Evolutionary conservation across 2,888 invertebrate genomes (phyloP).

Genomic region (Agrochola lychnidis): DNA sequence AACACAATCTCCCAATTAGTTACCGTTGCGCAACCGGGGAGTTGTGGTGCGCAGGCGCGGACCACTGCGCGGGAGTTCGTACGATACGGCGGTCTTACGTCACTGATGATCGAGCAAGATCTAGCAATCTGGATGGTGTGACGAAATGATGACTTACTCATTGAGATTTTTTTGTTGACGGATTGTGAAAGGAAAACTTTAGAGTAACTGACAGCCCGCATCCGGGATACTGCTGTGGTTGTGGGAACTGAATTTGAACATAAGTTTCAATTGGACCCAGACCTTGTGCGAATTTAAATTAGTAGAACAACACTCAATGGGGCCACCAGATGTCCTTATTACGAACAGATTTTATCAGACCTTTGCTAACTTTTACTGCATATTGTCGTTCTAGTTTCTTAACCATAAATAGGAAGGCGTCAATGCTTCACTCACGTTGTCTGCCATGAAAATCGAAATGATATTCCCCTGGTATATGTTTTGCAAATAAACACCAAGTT

Average conservation of each 20-base stretch:
- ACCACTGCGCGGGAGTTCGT: constrained; percentile 51
- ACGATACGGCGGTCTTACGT: constrained; percentile 49
- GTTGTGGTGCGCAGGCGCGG: constrained; percentile 43
- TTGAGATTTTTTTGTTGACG: constrained; percentile 35
- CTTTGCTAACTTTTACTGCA: not conserved
- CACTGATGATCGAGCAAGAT: constrained; percentile 39
- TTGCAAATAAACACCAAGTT: constrained; percentile 11
- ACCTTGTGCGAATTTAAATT: constrained; percentile 27
- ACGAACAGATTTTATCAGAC: not conserved
- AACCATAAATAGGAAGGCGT: not conserved
- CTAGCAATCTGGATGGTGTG: constrained; percentile 49
- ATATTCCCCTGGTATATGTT: not conserved
- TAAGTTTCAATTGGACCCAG: constrained; percentile 7
- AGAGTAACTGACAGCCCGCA: constrained; percentile 1
- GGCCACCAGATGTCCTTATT: constrained; percentile 12
- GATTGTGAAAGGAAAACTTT: constrained; percentile 28
- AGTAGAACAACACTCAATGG: not conserved
- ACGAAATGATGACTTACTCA: constrained; percentile 48
- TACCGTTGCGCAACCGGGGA: constrained; percentile 61
- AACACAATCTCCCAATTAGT: constrained; percentile 63
- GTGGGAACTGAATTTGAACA: constrained; percentile 18
- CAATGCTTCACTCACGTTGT: not conserved
- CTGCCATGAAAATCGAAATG: not conserved
- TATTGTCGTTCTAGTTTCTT: not conserved
- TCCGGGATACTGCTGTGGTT: constrained; percentile 39